Percentiles rank a stretch among this genome's conserved stretches.
Conservation (phyloP, 1,140 invertebrate species). For the Octopus sinensis region DNA sequence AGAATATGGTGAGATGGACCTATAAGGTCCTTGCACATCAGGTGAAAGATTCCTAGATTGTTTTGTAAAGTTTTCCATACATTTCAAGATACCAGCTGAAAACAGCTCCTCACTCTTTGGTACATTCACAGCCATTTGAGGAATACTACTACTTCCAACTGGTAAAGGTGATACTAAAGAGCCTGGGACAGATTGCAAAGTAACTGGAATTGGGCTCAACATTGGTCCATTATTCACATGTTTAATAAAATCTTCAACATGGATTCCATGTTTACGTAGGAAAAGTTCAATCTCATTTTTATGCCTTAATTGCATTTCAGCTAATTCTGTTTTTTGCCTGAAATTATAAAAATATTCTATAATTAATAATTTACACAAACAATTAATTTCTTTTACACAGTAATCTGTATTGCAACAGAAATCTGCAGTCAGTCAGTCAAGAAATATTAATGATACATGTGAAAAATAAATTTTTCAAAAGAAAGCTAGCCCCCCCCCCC, state of each 20-base stretch:
- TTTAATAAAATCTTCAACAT: constrained; percentile 22
- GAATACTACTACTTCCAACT: not conserved
- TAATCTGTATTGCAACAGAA: not conserved
- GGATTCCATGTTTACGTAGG: constrained; percentile 24
- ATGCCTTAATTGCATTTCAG: constrained; percentile 27
- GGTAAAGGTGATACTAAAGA: constrained; percentile 9
- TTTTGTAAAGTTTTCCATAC: not conserved
- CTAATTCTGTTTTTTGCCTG: constrained; percentile 29
- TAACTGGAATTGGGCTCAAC: constrained; percentile 26
- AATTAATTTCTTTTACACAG: not conserved
- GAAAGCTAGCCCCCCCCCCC: not conserved
- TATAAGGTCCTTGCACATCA: not conserved
- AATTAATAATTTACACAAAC: not conserved
- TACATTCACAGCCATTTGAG: constrained; percentile 2
- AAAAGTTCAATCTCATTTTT: constrained; percentile 29
- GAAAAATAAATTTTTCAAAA: not conserved
- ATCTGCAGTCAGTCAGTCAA: not conserved
- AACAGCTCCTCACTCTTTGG: constrained; percentile 1
- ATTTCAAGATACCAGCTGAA: not conserved
- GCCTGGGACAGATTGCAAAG: constrained; percentile 12
- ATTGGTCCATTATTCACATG: constrained; percentile 19
- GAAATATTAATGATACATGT: not conserved
- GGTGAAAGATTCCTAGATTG: constrained; percentile 9
- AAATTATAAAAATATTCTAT: constrained; percentile 16
- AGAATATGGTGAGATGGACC: not conserved